Conservation (phyloP, 2,797 vertebrate species). For the Masticophis lateralis region DNA sequence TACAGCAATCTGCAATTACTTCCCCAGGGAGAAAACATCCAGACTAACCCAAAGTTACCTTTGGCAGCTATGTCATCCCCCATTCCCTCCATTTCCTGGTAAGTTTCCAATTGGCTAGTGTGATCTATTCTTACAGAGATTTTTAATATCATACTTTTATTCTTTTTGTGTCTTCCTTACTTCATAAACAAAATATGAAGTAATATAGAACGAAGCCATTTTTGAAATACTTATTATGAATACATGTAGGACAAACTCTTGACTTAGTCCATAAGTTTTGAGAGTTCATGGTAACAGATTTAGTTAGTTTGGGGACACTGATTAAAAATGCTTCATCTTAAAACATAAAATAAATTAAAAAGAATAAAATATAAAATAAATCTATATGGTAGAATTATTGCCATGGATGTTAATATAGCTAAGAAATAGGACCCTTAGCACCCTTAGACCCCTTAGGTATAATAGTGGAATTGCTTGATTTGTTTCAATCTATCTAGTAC, state of each 20-base stretch:
- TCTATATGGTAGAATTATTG: no score
- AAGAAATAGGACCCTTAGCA: no score
- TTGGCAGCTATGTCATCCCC: not conserved
- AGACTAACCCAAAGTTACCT: not conserved
- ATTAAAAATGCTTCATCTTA: not conserved
- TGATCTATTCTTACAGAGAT: not conserved
- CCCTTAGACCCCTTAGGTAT: no score
- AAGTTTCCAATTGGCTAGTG: not conserved
- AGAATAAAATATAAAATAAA: no score
- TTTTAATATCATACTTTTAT: not conserved
- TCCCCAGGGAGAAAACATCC: not conserved
- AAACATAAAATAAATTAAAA: no score
- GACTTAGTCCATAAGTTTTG: not conserved
- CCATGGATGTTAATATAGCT: no score
- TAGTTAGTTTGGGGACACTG: not conserved
- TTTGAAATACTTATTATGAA: not conserved
- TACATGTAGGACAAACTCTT: not conserved
- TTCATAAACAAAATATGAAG: not conserved
- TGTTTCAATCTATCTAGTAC: not conserved
- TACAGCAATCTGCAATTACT: not conserved
- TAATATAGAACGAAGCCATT: not conserved
- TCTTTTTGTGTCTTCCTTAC: not conserved
- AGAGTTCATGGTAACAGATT: not conserved
- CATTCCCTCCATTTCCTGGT: not conserved
- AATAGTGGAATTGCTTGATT: not conserved